A percentile compares a stretch with the other conserved stretches of the same genome.
Evolutionary conservation across 2,113 vertebrate species (phyloP).

Genomic region (Anthoscopus minutus): DNA sequence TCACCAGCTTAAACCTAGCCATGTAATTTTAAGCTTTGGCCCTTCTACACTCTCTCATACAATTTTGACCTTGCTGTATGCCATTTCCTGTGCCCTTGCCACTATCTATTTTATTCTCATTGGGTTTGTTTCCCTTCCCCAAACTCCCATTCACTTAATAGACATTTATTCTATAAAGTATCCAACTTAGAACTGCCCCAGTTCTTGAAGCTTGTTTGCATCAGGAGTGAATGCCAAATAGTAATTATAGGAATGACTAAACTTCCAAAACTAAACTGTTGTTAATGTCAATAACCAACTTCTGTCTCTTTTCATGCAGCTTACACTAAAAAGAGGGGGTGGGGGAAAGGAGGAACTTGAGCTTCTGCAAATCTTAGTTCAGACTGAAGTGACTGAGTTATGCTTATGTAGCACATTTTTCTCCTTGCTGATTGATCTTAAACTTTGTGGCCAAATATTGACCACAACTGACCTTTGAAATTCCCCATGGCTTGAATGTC

Average conservation of each 20-base stretch:
- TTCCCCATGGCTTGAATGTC: background rate
- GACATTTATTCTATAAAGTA: background rate
- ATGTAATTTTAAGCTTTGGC: background rate
- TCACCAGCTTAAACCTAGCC: background rate
- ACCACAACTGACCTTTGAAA: background rate
- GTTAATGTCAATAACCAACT: background rate
- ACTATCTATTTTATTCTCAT: background rate
- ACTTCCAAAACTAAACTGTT: background rate
- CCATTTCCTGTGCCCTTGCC: background rate
- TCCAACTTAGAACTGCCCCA: background rate
- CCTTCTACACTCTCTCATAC: background rate
- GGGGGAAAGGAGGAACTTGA: constrained; percentile 10
- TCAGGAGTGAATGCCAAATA: background rate
- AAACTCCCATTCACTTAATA: background rate
- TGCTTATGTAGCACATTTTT: background rate
- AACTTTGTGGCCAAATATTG: background rate
- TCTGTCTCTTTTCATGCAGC: background rate
- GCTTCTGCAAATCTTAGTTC: constrained; percentile 12
- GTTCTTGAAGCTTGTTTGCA: background rate
- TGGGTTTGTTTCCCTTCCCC: background rate
- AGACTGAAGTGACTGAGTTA: background rate
- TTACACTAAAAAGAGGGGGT: background rate
- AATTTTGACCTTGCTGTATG: background rate
- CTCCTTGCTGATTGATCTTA: background rate
- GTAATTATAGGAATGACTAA: background rate